Base-by-base conservation (phyloP, 2,113 vertebrate species). In the Gambusia affinis region DNA sequence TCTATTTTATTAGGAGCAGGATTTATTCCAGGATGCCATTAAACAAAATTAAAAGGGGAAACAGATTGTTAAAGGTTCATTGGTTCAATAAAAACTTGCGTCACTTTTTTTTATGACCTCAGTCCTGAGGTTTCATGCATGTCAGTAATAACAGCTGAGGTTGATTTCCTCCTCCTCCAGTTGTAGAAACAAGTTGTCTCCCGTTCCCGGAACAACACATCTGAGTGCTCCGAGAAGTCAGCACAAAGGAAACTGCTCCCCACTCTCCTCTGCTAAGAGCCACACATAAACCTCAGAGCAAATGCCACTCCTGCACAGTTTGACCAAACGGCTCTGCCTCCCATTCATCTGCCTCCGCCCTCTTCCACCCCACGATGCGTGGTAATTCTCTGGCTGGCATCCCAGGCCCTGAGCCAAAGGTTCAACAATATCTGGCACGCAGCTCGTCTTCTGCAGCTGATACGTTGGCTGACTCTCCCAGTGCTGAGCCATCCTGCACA, bases 381-480 rank as follows among this genome's bases (percentile, higher is more conserved):
- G 68, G 47, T 77, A 71, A 89, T 87, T 75, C 78, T 77, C 77
- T 87, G 90, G 88, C 82, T 64, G 73, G 42, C 10, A 69, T 86
- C 88, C 84, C 29, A 1, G 37, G 62, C 78, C 80, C 72, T 64
- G 78, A 74, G 54, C 57, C 51, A 31, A 75, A n/a, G 67, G 60
- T 68, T 73, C 81, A 79, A 86, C 75, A 76, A 64, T 67, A 68
- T 82, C 75, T 85, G 88, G 78, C 86, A 70, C 11, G 42, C 61
- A 44, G 80, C 76, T 79, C 11, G 3, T 73, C 67, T 72, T 54
- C 37, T 76, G 73, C 79, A 72, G 77, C 70, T 69, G 67, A 76
- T 44, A 70, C 63, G 67, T 65, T 73, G 81, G 72, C 81, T 73
- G 64, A 63, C 78, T 54, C 81, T 79, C 28, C 47, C 77, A 63